These are phyloP conservation scores for Machimus rusticus DNA, from an alignment of 2,888 invertebrate species.

Conservation along the genomic window DNA sequence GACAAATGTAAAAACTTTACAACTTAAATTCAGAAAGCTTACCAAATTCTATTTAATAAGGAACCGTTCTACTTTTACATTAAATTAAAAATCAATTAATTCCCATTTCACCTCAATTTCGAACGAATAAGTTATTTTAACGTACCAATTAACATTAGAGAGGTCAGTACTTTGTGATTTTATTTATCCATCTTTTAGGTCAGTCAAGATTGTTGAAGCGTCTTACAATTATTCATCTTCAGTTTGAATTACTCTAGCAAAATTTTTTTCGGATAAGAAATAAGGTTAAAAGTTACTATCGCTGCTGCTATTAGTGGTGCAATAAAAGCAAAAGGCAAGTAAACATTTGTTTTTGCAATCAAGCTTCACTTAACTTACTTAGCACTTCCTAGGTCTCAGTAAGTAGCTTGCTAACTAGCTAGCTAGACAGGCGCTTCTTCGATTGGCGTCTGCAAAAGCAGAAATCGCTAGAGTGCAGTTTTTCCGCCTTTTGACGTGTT, in stretches of 20 bases:
- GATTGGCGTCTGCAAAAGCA: not conserved
- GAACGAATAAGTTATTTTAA: not conserved
- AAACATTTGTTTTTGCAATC: not conserved
- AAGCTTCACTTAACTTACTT: not conserved
- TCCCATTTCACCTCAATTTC: not conserved
- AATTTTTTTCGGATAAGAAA: not conserved
- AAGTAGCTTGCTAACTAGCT: not conserved
- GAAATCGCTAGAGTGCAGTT: not conserved
- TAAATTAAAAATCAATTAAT: not conserved
- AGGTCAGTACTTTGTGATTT: not conserved
- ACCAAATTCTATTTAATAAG: not conserved
- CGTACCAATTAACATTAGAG: not conserved
- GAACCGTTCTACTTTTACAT: not conserved
- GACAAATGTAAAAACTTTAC: not conserved
- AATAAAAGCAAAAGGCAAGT: not conserved
- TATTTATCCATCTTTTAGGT: not conserved
- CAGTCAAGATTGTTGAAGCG: not conserved
- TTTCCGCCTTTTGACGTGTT: not conserved
- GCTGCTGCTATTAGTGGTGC: not conserved
- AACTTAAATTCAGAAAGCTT: not conserved
- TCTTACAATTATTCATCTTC: not conserved
- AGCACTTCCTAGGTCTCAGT: not conserved
- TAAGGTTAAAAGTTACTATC: slow-evolving; percentile 9
- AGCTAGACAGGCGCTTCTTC: not conserved
- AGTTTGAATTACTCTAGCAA: not conserved